These are phyloP conservation scores for Trichogramma evanescens DNA, from an alignment of 2,888 invertebrate genomes.

Conservation along the genomic window DNA sequence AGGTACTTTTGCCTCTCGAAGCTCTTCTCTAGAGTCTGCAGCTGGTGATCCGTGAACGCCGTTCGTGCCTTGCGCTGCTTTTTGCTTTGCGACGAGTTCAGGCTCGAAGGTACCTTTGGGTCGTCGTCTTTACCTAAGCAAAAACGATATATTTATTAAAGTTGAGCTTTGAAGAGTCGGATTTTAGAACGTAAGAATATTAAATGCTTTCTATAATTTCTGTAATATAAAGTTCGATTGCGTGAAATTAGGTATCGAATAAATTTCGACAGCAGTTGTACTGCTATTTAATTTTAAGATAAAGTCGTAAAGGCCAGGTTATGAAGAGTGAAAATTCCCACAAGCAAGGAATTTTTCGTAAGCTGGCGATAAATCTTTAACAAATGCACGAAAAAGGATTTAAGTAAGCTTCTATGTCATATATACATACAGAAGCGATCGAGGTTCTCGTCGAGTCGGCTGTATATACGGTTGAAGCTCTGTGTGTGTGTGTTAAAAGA, in stretches of 20 bases:
- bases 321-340: not conserved
- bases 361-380: not conserved
- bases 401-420: too few relatives aligned
- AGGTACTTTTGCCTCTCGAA: slow-evolving; percentile 96
- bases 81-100: slow-evolving; percentile 62
- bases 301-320: not conserved
- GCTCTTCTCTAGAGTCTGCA: slow-evolving; percentile 91
- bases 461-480: not conserved
- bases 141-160: not conserved
- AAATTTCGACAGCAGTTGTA: too few relatives aligned
- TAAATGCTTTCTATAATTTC: not conserved
- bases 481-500: too few relatives aligned
- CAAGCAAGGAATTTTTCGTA: not conserved
- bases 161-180: not conserved
- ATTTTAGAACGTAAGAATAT: not conserved
- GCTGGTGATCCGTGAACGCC: slow-evolving; percentile 97
- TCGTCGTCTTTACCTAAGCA: slow-evolving; percentile 76
- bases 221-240: not conserved
- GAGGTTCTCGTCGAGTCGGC: too few relatives aligned
- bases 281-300: too few relatives aligned
- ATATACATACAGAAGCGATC: too few relatives aligned
- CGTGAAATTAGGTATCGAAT: too few relatives aligned
- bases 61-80: slow-evolving; percentile 95
- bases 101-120: slow-evolving; percentile 59
- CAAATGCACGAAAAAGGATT: too few relatives aligned